phyloP scores from a whole-genome alignment of 1,140 invertebrate species.

The Teleopsis dalmanni region DNA sequence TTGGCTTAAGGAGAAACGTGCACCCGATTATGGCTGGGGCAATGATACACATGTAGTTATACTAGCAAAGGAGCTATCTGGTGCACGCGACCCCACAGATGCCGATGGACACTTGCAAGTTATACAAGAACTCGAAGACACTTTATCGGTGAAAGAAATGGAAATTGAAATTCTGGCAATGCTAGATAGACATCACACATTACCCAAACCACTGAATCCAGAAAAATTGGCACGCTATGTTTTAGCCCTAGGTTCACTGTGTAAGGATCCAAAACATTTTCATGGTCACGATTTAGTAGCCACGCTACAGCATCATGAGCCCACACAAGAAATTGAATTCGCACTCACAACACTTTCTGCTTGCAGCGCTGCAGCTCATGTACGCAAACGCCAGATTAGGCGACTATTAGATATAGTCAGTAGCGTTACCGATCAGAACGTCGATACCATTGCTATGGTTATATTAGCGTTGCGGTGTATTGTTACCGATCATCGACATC shows the following conservation, averaged over 20 bases:
- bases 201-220: slow-evolving; percentile 58
- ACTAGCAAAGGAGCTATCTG: slow-evolving; percentile 51
- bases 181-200: slow-evolving; percentile 49
- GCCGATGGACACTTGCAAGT: slow-evolving; percentile 35
- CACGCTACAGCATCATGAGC: slow-evolving; percentile 63
- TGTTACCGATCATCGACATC: slow-evolving; percentile 72
- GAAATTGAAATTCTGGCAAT: slow-evolving; percentile 74
- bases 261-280: slow-evolving; percentile 73
- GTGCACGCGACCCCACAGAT: slow-evolving; percentile 46
- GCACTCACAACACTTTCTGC: slow-evolving; percentile 59
- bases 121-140: slow-evolving; percentile 55
- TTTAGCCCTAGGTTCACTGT: slow-evolving; percentile 65
- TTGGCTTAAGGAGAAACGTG: slow-evolving; percentile 60
- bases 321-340: slow-evolving; percentile 60
- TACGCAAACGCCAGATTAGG: slow-evolving; percentile 68
- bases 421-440: slow-evolving; percentile 65
- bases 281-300: slow-evolving; percentile 72
- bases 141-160: slow-evolving; percentile 72
- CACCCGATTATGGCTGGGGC: slow-evolving; percentile 66
- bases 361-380: slow-evolving; percentile 72
- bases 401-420: slow-evolving; percentile 68
- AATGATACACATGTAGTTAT: slow-evolving; percentile 68
- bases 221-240: slow-evolving; percentile 66
- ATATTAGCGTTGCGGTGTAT: slow-evolving; percentile 75
- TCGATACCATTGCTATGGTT: slow-evolving; percentile 76